Percentiles rank a stretch among this genome's conserved stretches.
Conservation (phyloP, 2,113 vertebrate species). For the Semicossyphus pulcher region DNA sequence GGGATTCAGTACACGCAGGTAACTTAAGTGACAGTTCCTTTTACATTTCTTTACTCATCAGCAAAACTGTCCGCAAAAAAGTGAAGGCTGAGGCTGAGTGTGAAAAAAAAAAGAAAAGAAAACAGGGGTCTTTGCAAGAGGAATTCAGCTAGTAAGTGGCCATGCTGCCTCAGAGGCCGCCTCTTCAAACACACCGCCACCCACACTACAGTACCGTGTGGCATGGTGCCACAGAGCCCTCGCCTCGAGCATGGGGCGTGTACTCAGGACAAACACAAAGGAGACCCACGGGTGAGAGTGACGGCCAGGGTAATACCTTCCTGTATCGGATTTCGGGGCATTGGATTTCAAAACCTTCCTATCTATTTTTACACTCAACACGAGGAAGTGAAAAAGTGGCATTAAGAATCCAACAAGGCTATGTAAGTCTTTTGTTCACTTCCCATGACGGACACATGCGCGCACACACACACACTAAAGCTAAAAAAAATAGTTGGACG, state of each 20-base stretch:
- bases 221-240: conserved; percentile 73
- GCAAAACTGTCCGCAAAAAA: conserved; percentile 15
- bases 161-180: conserved; percentile 54
- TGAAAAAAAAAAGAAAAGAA: not conserved
- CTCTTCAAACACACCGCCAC: conserved; percentile 73
- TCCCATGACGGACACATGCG: conserved; percentile 20
- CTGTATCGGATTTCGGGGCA: conserved; percentile 73
- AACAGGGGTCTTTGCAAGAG: conserved; percentile 6
- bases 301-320: conserved; percentile 75
- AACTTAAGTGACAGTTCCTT: conserved; percentile 7
- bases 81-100: conserved; percentile 1
- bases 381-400: conserved; percentile 67
- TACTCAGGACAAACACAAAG: conserved; percentile 78
- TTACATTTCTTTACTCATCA: conserved; percentile 28
- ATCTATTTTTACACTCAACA: conserved; percentile 73
- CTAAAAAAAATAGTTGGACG: conserved; percentile 1
- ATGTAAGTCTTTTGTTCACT: conserved; percentile 40
- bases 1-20: conserved; percentile 10
- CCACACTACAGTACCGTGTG: conserved; percentile 69
- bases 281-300: conserved; percentile 74
- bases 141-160: conserved; percentile 55
- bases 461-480: not conserved
- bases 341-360: conserved; percentile 71
- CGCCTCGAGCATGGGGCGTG: conserved; percentile 74
- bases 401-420: conserved; percentile 31